Conservation (phyloP, 1,140 invertebrate species). For the Venustaconcha ellipsiformis region DNA sequence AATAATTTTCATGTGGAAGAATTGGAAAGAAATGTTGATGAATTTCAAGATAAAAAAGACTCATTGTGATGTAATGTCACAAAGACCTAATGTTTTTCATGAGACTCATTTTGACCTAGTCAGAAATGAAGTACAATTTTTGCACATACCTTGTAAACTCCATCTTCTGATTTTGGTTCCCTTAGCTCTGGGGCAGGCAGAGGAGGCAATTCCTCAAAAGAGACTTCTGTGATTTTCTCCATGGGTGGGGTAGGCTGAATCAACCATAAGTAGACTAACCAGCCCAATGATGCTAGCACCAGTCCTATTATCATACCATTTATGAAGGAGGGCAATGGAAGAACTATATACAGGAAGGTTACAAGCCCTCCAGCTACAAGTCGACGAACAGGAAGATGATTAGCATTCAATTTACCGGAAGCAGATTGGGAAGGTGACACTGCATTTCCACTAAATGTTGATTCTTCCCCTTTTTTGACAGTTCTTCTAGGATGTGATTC, state of each 20-base stretch:
- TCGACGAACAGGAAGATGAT: constrained; percentile 37
- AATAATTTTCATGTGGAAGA: too few species aligned
- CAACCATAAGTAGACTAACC: constrained; percentile 50
- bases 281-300: constrained; percentile 42
- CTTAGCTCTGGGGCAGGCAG: constrained; percentile 62
- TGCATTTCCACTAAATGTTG: background rate
- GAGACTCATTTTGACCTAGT: too few species aligned
- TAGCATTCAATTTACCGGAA: background rate
- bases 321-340: constrained; percentile 62
- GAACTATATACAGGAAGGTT: constrained; percentile 54
- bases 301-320: constrained; percentile 60
- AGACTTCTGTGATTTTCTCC: constrained; percentile 37
- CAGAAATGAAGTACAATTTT: background rate
- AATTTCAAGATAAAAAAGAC: too few species aligned
- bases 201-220: constrained; percentile 51
- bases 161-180: constrained; percentile 50
- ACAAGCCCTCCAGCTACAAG: constrained; percentile 30
- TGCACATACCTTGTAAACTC: constrained; percentile 56
- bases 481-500: background rate
- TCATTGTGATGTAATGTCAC: too few species aligned
- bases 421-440: background rate
- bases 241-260: constrained; percentile 36
- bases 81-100: too few species aligned
- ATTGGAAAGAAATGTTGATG: too few species aligned
- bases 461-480: background rate